Evolutionary conservation across 2,888 invertebrate species (phyloP), one percentile per base, ranked within the genome.

Genomic region (Ryuthela nishihirai): DNA sequence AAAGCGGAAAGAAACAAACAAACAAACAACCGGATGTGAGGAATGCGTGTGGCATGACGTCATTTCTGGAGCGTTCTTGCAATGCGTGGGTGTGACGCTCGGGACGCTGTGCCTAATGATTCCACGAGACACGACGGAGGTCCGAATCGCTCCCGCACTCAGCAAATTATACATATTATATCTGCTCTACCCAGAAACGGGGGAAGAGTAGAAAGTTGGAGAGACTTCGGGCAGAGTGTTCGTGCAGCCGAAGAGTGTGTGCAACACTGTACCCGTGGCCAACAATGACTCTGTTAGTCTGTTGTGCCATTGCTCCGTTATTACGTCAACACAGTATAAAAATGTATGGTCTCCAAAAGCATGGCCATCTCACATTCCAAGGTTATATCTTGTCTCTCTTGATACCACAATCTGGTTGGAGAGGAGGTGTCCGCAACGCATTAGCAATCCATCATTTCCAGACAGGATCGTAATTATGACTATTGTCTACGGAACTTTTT

Each of bases 401-500:
- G n/a, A n/a, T n/a, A n/a, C n/a, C n/a, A n/a, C n/a, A n/a, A n/a
- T n/a, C n/a, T n/a, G n/a, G n/a, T n/a, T n/a, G n/a, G n/a, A n/a
- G n/a, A n/a, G n/a, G n/a, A n/a, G n/a, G n/a, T 40, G 49, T 29
- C 17, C 26, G 45, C 35, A 29, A 10, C 20, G 40, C 49, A 39
- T 56, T 35, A 26, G 15, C 21, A 43, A 56, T 56, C 49, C 32
- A 56, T 56, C 55, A 56, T 40, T 4, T 39, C 36, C 26, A 41
- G 55, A 38, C 49, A 44, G 54, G 40, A 29, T 32, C 49, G 39
- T 56, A 56, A 56, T 56, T 56, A 56, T 56, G 55, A 56, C 55
- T 49, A 56, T 56, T 38, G 42, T 32, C 42, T 32, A 39, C 24
- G 34, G 26, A 18, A 21, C 41, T 39, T 43, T 35, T 35, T 43